These are phyloP conservation scores for Pyrocoelia pectoralis DNA, from an alignment of 2,888 invertebrate genomes.

Conservation along the genomic window DNA sequence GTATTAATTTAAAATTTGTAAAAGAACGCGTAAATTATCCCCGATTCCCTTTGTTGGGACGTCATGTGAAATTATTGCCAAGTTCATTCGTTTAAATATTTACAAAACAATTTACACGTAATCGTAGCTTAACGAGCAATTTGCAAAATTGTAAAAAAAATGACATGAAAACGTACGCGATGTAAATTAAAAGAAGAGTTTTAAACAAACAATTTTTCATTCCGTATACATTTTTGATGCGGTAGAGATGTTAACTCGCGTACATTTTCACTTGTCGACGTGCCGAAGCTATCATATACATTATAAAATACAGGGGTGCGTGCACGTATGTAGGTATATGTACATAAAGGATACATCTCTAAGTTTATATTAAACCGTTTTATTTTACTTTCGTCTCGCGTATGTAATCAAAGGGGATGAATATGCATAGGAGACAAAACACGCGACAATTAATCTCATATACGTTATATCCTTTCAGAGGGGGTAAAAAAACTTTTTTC, in stretches of 20 bases:
- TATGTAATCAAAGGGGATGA: background rate
- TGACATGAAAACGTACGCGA: too few relatives aligned
- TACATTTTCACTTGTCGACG: constrained; percentile 1
- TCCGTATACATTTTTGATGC: background rate
- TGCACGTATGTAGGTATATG: background rate
- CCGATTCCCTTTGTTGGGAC: too few relatives aligned
- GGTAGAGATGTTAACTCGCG: background rate
- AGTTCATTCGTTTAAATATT: too few relatives aligned
- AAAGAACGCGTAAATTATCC: too few relatives aligned
- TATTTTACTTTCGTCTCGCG: background rate
- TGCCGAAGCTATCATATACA: background rate
- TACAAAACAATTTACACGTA: too few relatives aligned
- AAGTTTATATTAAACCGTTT: constrained; percentile 1
- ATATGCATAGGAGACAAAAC: background rate
- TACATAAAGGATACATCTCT: background rate
- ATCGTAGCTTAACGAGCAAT: too few relatives aligned
- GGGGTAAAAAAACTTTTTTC: background rate
- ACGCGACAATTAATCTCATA: background rate
- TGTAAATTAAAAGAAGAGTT: too few relatives aligned
- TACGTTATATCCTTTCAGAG: background rate
- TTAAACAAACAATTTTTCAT: background rate
- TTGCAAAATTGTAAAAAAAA: too few relatives aligned
- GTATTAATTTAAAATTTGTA: too few relatives aligned
- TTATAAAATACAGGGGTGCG: background rate
- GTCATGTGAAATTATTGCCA: too few relatives aligned